Conservation (phyloP, 2,113 vertebrate genomes). For the Circaetus gallicus region DNA sequence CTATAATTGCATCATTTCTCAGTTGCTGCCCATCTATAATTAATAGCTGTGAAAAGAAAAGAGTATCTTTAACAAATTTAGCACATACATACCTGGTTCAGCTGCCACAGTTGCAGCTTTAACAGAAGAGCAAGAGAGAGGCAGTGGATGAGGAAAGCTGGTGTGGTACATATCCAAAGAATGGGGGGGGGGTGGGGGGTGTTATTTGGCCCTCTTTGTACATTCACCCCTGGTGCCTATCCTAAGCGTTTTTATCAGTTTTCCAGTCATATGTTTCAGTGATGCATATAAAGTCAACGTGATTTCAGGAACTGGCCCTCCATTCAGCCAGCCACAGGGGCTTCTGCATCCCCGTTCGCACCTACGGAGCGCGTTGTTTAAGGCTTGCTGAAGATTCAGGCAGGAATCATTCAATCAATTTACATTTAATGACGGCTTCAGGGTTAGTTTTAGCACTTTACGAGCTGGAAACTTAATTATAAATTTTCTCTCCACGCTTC, state of each 20-base stretch:
- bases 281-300: background rate
- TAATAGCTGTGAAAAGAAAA: background rate
- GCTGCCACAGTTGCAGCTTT: background rate
- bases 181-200: rapidly evolving
- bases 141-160: background rate
- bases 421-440: background rate
- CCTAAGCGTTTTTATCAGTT: background rate
- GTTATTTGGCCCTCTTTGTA: background rate
- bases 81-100: background rate
- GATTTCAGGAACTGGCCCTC: background rate
- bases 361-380: background rate
- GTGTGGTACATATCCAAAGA: too few relatives aligned
- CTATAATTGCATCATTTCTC: background rate
- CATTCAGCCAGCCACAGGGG: background rate
- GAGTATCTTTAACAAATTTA: background rate
- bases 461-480: background rate
- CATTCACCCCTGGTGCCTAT: background rate
- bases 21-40: background rate
- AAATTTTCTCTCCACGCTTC: background rate
- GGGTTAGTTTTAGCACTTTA: background rate
- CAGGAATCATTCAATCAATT: background rate
- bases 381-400: background rate
- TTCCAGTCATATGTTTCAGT: background rate
- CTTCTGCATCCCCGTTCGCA: background rate
- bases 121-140: background rate